Evolutionary conservation across 2,888 invertebrate species (phyloP).

Genomic region (Protula sp.): DNA sequence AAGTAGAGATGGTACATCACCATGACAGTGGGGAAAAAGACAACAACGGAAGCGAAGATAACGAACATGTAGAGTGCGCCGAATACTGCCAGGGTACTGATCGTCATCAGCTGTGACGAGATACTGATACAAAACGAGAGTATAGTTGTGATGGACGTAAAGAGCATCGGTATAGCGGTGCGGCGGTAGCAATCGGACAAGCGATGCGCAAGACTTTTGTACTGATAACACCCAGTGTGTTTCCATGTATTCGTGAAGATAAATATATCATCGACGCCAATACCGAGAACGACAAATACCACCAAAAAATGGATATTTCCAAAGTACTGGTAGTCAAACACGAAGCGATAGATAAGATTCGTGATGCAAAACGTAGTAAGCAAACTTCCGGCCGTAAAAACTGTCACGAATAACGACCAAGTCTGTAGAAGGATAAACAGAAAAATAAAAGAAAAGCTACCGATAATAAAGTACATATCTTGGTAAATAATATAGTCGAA

Average conservation of each 20-base stretch:
- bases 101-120: conserved; percentile 37
- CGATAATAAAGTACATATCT: too few species aligned
- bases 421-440: conserved; percentile 25
- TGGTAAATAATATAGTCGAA: too few species aligned
- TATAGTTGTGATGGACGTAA: conserved; percentile 45
- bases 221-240: conserved; percentile 20
- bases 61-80: conserved; percentile 37
- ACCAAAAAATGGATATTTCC: conserved; percentile 47
- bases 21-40: conserved; percentile 44
- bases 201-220: conserved; percentile 29
- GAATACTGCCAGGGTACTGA: conserved; percentile 41
- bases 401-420: conserved; percentile 21
- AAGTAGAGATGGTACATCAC: conserved; percentile 25
- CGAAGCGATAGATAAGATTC: conserved; percentile 18
- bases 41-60: conserved; percentile 45
- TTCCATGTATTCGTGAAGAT: conserved; percentile 48
- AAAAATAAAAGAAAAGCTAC: conserved; percentile 23
- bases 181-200: conserved; percentile 39
- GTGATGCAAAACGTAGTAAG: conserved; percentile 21
- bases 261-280: conserved; percentile 50
- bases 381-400: conserved; percentile 16
- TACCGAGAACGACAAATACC: conserved; percentile 46
- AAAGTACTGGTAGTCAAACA: conserved; percentile 26
- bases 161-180: conserved; percentile 41
- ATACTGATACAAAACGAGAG: conserved; percentile 42